phyloP scores from a whole-genome alignment of 2,113 vertebrate genomes.

The Petromus typicus region DNA sequence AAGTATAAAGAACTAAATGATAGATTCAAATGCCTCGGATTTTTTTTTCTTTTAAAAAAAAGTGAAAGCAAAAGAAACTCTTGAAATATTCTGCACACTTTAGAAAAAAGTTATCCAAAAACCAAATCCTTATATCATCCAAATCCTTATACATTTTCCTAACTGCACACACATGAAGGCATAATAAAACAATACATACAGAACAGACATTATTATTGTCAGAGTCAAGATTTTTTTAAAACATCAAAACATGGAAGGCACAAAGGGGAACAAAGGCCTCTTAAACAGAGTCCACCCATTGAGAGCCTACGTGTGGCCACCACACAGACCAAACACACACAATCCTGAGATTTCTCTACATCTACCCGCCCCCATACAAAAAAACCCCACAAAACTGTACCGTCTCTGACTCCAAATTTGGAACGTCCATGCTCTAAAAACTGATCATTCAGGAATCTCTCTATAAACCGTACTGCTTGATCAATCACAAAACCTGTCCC shows the following conservation, averaged over 20 bases:
- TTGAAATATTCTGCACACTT: slow-evolving; percentile 21
- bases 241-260: not conserved
- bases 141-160: not conserved
- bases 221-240: not conserved
- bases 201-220: not conserved
- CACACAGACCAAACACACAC: not conserved
- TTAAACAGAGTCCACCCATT: not conserved
- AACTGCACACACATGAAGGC: not conserved
- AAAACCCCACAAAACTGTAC: not conserved
- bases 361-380: not conserved
- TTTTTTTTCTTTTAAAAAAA: not conserved
- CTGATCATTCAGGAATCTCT: not conserved
- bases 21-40: slow-evolving; percentile 46
- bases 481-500: not conserved
- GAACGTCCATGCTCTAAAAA: not conserved
- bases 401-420: not conserved
- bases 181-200: not conserved
- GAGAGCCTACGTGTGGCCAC: not conserved
- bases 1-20: slow-evolving; percentile 9
- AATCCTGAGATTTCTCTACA: not conserved
- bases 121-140: not conserved
- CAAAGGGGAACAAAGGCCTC: not conserved
- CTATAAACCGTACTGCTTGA: not conserved
- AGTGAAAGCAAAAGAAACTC: not conserved
- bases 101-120: not conserved